A percentile compares a stretch with the other conserved stretches of the same genome.
Conservation (phyloP, 1,140 invertebrate genomes). For the Ptiloglossa arizonensis region DNA sequence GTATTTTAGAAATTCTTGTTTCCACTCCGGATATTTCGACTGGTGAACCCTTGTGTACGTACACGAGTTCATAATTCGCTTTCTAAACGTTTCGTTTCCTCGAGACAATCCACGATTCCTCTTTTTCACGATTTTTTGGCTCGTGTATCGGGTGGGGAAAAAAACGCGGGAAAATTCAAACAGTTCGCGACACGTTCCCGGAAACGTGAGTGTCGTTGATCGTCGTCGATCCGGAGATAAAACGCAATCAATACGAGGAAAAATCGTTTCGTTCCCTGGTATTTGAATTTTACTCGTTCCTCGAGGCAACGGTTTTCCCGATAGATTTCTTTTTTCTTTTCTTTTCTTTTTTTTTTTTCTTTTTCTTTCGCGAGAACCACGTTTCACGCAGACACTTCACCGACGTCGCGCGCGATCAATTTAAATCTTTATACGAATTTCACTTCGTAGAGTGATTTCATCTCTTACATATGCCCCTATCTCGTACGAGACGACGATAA, state of each 20-base stretch:
- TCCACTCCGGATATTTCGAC: slow-evolving; percentile 19
- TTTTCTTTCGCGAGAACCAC: neutral
- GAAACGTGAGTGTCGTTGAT: no score
- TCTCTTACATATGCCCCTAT: slow-evolving; percentile 7
- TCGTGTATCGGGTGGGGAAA: no score
- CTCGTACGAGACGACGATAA: slow-evolving; percentile 29
- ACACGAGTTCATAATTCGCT: slow-evolving; percentile 11
- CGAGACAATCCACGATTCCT: neutral
- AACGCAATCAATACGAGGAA: no score
- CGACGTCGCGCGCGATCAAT: neutral
- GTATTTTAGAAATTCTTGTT: slow-evolving; percentile 35
- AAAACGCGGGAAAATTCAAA: no score
- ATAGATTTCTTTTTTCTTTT: no score
- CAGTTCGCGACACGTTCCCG: no score
- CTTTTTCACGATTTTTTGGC: neutral
- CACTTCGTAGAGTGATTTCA: slow-evolving; percentile 2
- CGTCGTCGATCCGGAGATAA: no score
- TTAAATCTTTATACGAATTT: slow-evolving; percentile 17
- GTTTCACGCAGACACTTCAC: neutral
- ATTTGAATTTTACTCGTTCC: no score
- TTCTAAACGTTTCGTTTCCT: slow-evolving; percentile 30
- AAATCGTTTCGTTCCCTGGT: no score
- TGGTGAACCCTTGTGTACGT: neutral
- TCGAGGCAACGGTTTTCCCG: no score
- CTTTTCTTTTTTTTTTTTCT: neutral